A percentile compares a stretch with the other conserved stretches of the same genome.
These are phyloP conservation scores for Collichthys lucidus DNA, from an alignment of 2,113 vertebrate species.

Conservation along the genomic window DNA sequence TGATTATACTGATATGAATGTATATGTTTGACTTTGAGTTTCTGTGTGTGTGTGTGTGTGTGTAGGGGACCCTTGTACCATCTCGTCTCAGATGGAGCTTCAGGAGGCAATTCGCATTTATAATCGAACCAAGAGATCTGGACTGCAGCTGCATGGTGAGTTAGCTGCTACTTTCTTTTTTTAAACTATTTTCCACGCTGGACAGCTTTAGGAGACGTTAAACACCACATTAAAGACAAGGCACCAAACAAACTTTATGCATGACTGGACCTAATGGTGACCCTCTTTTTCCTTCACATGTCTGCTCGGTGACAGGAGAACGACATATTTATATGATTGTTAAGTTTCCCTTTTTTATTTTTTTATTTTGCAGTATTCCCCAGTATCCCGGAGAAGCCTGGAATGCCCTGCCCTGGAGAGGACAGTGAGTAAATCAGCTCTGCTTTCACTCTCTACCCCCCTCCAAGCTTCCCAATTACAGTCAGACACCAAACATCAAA, in stretches of 20 bases:
- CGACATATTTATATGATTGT: too few relatives aligned
- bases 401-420: slow-evolving; percentile 95
- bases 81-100: slow-evolving; percentile 97
- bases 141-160: slow-evolving; percentile 91
- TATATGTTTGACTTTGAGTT: neutral
- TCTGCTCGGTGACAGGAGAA: neutral
- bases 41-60: neutral
- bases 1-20: neutral
- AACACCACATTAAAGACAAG: neutral
- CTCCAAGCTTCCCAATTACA: neutral
- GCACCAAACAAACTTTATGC: too few relatives aligned
- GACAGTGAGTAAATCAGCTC: slow-evolving; percentile 89
- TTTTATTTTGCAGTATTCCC: slow-evolving; percentile 89
- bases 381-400: slow-evolving; percentile 91
- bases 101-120: slow-evolving; percentile 94
- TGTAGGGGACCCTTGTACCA: slow-evolving; percentile 96
- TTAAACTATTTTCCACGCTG: neutral
- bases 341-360: neutral
- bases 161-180: neutral
- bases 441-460: neutral
- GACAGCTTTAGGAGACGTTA: neutral
- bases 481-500: too few relatives aligned
- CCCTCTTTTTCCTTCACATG: neutral
- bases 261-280: neutral
- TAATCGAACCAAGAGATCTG: slow-evolving; percentile 82